Evolutionary conservation across 2,113 vertebrate species (phyloP), one percentile per base, ranked within the genome.

Genomic region (Pundamilia nyererei): DNA sequence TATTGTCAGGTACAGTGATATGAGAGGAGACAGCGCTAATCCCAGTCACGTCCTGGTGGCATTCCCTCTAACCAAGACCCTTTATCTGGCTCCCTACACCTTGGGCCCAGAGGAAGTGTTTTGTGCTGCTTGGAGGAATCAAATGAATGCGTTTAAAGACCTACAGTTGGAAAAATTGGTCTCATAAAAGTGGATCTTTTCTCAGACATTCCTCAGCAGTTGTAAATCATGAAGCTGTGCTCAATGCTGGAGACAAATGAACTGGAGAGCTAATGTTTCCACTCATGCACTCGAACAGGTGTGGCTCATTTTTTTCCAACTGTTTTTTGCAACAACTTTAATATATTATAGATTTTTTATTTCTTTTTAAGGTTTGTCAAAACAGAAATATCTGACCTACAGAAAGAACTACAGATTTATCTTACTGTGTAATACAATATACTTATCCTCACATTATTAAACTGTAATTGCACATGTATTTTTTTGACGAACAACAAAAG

Each of bases 201-300:
- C 83, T 87, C 86, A 81, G 47, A 90, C 92, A 93, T 94, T 95
- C 91, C 90, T 89, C 58, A 51, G n/a, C 53, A 9, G 13, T 58
- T 82, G 84, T 93, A 92, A 93, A 93, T 94, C 91, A 84, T 62
- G n/a, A 82, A 62, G 35, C 33, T 65, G 56, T 51, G 51, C 75
- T 91, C 29, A 77, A 77, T 85, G 87, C 79, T 4, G 82, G 40
- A 88, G 79, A 89, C 77, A 75, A 87, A 86, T 77, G 17, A 85
- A 53, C 56, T 81, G 62, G 60, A 85, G 54, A 55, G 79, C 9
- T 88, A 55, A 77, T 58, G 80, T 89, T 92, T 92, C 91, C 29
- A 77, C 85, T 58, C 56, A 70, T 84, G 45, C 58, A 80, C 81
- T 58, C 31, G 60, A 86, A 86, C 54, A 83, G 89, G 77, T 87